A percentile compares a stretch with the other conserved stretches of the same genome.
Conservation (phyloP, 2,797 vertebrate species). For the Sebastes matsubarae region DNA sequence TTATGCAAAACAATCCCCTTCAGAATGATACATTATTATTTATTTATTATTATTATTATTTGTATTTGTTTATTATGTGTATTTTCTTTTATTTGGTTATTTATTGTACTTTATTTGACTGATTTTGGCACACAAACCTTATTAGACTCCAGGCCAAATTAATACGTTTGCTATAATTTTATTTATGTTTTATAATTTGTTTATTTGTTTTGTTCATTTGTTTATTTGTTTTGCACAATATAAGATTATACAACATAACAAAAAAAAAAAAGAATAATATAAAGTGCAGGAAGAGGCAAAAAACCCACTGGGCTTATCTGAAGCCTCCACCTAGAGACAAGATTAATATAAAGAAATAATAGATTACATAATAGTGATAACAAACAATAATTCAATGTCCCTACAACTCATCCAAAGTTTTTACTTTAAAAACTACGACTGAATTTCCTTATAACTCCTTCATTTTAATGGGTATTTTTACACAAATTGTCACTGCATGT, state of each 20-base stretch:
- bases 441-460: background rate
- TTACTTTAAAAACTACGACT: background rate
- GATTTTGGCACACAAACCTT: background rate
- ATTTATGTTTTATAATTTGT: background rate
- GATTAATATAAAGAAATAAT: no score
- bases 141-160: background rate
- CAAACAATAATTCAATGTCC: no score
- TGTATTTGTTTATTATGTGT: background rate
- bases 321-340: no score
- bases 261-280: rapidly evolving
- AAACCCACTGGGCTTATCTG: no score
- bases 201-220: background rate
- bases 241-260: no score
- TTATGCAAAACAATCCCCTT: background rate
- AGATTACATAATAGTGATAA: no score
- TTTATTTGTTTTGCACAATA: no score
- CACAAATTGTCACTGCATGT: background rate
- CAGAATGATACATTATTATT: background rate
- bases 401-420: background rate
- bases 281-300: no score
- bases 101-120: background rate
- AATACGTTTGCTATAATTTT: background rate
- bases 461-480: background rate
- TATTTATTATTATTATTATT: background rate
- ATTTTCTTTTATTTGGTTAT: no score